Evolutionary conservation across 92 coral and sea anemone species (phyloP).

Genomic region (Actinostola sp.): DNA sequence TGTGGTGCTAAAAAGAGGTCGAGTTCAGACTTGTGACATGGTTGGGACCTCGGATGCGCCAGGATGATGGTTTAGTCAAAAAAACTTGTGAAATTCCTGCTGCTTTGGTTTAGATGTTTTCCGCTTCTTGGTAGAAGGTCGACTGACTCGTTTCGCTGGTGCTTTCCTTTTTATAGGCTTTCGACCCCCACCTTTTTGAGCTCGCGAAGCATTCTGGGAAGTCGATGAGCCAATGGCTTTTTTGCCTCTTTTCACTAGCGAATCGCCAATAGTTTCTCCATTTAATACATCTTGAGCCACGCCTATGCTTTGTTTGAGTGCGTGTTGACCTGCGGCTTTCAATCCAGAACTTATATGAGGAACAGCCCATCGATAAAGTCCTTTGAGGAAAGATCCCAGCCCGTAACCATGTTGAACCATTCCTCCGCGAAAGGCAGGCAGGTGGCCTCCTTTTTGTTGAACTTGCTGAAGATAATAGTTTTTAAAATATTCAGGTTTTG

Average conservation of each 20-base stretch:
- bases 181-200: conserved; percentile 5
- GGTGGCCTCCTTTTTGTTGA: conserved; percentile 44
- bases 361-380: conserved; percentile 45
- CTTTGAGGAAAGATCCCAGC: conserved; percentile 43
- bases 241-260: conserved; percentile 1
- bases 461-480: conserved; percentile 38
- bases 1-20: conserved; percentile 27
- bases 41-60: conserved; percentile 1
- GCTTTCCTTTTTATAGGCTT: conserved; percentile 43
- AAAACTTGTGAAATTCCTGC: background rate
- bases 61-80: background rate
- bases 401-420: conserved; percentile 45
- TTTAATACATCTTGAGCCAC: conserved; percentile 23
- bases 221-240: background rate
- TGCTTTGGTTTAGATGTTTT: conserved; percentile 19
- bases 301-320: conserved; percentile 6
- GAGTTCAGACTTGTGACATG: conserved; percentile 44
- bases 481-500: conserved; percentile 25
- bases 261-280: conserved; percentile 2
- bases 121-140: conserved; percentile 26
- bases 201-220: conserved; percentile 23
- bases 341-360: conserved; percentile 22
- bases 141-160: conserved; percentile 12
- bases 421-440: conserved; percentile 41
- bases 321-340: conserved; percentile 14